These are phyloP conservation scores for Mythimna lalbum DNA, from an alignment of 2,888 invertebrate species.

Conservation along the genomic window DNA sequence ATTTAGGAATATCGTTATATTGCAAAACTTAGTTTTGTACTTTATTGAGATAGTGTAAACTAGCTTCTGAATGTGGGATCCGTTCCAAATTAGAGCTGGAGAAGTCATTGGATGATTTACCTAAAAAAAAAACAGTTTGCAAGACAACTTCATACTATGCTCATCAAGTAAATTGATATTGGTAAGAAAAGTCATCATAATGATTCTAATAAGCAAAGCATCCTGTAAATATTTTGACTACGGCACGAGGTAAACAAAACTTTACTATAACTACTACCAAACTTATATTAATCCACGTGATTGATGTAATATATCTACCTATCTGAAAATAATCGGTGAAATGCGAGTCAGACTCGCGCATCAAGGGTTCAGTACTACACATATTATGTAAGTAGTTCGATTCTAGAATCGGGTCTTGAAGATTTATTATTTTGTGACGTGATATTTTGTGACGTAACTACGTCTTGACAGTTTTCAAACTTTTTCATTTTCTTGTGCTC, in stretches of 20 bases:
- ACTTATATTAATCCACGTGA: constrained; percentile 5
- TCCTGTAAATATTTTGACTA: constrained; percentile 45
- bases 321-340: not conserved
- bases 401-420: too few relatives aligned
- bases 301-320: not conserved
- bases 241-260: not conserved
- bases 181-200: not conserved
- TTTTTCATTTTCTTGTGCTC: too few relatives aligned
- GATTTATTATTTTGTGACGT: too few relatives aligned
- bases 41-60: not conserved
- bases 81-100: too few relatives aligned
- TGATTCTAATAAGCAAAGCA: not conserved
- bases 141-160: not conserved
- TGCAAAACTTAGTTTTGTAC: not conserved
- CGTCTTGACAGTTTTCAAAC: too few relatives aligned
- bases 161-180: not conserved
- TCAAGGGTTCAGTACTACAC: not conserved
- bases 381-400: too few relatives aligned
- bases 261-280: constrained; percentile 32
- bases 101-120: too few relatives aligned
- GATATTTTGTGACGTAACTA: too few relatives aligned
- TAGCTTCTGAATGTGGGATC: not conserved
- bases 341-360: not conserved
- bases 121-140: too few relatives aligned
- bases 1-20: not conserved